Conservation (phyloP, 2,797 vertebrate genomes). For the Coendou prehensilis region DNA sequence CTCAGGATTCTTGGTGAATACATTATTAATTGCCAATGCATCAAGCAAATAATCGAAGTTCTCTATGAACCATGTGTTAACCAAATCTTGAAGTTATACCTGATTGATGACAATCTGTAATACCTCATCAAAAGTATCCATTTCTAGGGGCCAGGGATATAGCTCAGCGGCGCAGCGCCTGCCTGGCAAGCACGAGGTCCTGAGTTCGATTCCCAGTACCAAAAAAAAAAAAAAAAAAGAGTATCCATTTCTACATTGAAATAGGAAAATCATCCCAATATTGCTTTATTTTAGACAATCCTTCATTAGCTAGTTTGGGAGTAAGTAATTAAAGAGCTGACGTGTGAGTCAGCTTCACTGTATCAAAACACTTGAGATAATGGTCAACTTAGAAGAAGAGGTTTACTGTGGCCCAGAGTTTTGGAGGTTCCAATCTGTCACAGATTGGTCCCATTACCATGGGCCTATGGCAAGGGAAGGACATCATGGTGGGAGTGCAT, state of each 20-base stretch:
- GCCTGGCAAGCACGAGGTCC: no score
- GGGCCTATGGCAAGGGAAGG: neutral
- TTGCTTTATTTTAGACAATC: slow-evolving; percentile 46
- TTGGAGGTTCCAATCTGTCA: neutral
- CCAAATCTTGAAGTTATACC: neutral
- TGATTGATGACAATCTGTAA: neutral
- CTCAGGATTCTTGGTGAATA: neutral
- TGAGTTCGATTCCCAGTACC: no score
- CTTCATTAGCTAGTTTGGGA: neutral
- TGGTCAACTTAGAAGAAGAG: neutral
- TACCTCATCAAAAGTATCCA: neutral
- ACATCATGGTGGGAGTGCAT: neutral
- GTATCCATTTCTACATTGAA: neutral
- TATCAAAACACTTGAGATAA: neutral
- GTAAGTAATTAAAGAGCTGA: slow-evolving; percentile 19
- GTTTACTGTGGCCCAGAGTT: neutral
- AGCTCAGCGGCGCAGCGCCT: no score
- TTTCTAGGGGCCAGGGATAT: neutral
- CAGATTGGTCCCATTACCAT: neutral
- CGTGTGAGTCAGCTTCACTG: neutral
- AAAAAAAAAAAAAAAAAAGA: neutral
- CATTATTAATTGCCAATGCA: neutral
- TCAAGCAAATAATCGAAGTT: slow-evolving; percentile 1
- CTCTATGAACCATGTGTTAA: neutral
- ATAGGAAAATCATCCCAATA: neutral